Conservation (phyloP, 2,888 invertebrate genomes). For the Dexiosoma caninum region DNA sequence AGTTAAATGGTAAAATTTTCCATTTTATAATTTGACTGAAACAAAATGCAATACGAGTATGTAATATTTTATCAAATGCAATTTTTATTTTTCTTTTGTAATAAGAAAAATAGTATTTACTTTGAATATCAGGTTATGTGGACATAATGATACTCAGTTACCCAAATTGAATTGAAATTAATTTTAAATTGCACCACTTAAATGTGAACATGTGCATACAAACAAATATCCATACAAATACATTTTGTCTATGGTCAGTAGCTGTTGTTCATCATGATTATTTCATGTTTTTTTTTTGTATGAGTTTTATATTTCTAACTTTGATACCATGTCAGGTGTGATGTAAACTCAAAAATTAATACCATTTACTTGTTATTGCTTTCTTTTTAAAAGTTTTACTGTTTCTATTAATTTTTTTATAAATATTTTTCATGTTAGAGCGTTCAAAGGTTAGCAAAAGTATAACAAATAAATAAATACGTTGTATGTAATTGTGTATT, state of each 20-base stretch:
- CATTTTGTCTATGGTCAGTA: background rate
- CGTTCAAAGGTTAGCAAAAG: background rate
- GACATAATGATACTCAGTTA: no score
- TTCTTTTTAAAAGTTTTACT: background rate
- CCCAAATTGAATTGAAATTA: background rate
- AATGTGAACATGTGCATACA: background rate
- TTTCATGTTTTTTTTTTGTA: background rate
- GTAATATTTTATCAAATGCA: no score
- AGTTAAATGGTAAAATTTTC: no score
- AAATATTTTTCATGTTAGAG: background rate
- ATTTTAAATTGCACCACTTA: background rate
- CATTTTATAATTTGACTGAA: no score
- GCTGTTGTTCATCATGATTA: slow-evolving; percentile 8
- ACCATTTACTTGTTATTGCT: slow-evolving; percentile 9
- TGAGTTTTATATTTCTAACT: slow-evolving; percentile 2
- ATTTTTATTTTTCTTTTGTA: no score
- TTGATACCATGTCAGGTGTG: slow-evolving; percentile 49
- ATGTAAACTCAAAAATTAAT: slow-evolving; percentile 43
- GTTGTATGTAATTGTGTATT: no score
- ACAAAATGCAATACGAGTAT: no score
- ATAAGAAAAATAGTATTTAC: background rate
- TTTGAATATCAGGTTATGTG: no score
- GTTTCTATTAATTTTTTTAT: background rate
- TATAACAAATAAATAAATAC: background rate
- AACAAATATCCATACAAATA: no score